A percentile compares a stretch with the other conserved stretches of the same genome.
These are phyloP conservation scores for Calameuta pallipes DNA, from an alignment of 2,888 invertebrate genomes.

Conservation along the genomic window DNA sequence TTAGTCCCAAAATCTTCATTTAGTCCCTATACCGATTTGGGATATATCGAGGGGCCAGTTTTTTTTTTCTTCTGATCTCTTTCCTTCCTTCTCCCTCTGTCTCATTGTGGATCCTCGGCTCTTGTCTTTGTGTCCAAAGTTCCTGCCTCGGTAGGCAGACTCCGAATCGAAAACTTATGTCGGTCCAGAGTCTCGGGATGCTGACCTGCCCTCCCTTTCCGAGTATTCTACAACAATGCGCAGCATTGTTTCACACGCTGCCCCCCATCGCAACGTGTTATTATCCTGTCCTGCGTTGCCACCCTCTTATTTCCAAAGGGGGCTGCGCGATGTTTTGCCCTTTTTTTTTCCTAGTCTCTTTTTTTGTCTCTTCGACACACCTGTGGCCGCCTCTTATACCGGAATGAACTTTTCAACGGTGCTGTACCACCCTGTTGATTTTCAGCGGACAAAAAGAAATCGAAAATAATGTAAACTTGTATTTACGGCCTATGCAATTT, in stretches of 20 bases:
- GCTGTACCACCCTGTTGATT: neutral
- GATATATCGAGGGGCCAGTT: neutral
- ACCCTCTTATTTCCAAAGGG: constrained; percentile 29
- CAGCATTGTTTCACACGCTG: constrained; percentile 34
- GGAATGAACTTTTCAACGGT: neutral
- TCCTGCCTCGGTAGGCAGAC: neutral
- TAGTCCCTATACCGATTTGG: neutral
- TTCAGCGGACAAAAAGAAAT: neutral
- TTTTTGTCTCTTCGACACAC: constrained; percentile 21
- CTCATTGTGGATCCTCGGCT: neutral
- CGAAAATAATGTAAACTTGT: neutral
- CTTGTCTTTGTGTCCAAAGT: neutral
- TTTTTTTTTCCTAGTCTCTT: neutral
- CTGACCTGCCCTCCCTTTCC: constrained; percentile 12
- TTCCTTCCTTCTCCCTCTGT: neutral
- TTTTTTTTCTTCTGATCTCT: neutral
- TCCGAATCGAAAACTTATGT: neutral
- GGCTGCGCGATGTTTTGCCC: neutral
- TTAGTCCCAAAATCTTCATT: neutral
- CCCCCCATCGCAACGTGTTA: constrained; percentile 26
- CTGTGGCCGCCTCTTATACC: constrained; percentile 8
- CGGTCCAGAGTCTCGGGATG: constrained; percentile 9
- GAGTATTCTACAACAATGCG: constrained; percentile 7
- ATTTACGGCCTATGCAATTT: neutral
- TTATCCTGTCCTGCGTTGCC: constrained; percentile 27